phyloP scores from a whole-genome alignment of 2,113 vertebrate species.

The Lontra canadensis region DNA sequence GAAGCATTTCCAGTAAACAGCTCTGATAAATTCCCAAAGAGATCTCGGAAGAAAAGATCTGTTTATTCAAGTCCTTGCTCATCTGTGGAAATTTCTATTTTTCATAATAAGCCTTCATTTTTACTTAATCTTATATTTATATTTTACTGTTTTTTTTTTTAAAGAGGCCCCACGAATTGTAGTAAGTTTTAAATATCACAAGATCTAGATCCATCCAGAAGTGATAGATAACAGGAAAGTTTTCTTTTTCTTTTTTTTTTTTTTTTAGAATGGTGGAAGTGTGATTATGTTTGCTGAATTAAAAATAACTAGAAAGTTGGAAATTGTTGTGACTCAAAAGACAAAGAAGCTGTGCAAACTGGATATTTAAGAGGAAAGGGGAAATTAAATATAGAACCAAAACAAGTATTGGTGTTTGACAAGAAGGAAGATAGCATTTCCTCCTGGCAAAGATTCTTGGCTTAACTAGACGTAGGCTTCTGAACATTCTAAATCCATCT shows the following conservation, averaged over 20 bases:
- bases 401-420: neutral
- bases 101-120: neutral
- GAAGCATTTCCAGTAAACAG: neutral
- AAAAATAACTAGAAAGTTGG: neutral
- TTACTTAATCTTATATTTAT: neutral
- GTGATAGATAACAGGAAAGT: neutral
- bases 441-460: neutral
- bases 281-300: neutral
- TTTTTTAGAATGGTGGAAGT: neutral
- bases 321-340: neutral
- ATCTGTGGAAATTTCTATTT: neutral
- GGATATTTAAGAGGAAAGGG: neutral
- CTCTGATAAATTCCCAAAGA: neutral
- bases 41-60: neutral
- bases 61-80: neutral
- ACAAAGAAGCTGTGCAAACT: neutral
- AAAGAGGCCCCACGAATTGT: neutral
- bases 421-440: neutral
- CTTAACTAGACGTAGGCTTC: neutral
- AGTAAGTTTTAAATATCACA: neutral
- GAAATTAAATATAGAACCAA: neutral
- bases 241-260: neutral
- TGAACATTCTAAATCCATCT: neutral
- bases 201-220: neutral
- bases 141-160: neutral